A percentile compares a stretch with the other conserved stretches of the same genome.
Evolutionary conservation across 2,113 vertebrate species (phyloP).

Genomic region (Pituophis catenifer): DNA sequence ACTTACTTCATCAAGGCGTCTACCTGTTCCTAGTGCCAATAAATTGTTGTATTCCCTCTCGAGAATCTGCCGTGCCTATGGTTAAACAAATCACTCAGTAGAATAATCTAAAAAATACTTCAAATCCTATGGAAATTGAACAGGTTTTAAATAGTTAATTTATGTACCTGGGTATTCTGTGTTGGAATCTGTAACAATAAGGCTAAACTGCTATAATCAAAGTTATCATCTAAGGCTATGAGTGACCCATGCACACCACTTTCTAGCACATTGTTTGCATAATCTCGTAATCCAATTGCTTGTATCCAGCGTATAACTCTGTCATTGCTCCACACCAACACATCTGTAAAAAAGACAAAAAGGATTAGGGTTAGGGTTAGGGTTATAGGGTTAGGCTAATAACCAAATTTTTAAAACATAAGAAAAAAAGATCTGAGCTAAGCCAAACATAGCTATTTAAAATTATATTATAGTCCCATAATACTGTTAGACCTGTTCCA

Average conservation of each 20-base stretch:
- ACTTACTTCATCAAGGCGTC: constrained; percentile 94
- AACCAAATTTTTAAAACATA: accelerated
- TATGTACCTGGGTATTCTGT: constrained; percentile 90
- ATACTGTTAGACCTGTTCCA: neutral
- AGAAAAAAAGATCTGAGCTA: neutral
- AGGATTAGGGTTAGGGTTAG: too few relatives aligned
- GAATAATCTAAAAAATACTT: constrained; percentile 7
- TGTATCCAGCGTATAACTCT: constrained; percentile 96
- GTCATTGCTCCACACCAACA: constrained; percentile 96
- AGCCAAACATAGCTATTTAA: neutral
- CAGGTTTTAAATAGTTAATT: neutral
- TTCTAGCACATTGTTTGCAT: constrained; percentile 93
- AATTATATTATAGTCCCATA: neutral
- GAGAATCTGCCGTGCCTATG: constrained; percentile 96
- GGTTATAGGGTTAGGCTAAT: neutral
- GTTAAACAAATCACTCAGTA: constrained; percentile 64
- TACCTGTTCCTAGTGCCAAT: constrained; percentile 94
- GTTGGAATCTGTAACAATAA: constrained; percentile 96
- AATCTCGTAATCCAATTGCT: constrained; percentile 95
- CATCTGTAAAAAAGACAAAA: constrained; percentile 74
- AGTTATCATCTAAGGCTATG: constrained; percentile 95
- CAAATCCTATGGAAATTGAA: constrained; percentile 1
- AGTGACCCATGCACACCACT: constrained; percentile 96
- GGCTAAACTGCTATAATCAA: constrained; percentile 96
- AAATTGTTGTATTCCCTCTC: constrained; percentile 99